These are phyloP conservation scores for Alloplasta piceator DNA, from an alignment of 2,888 invertebrate genomes.

Conservation along the genomic window DNA sequence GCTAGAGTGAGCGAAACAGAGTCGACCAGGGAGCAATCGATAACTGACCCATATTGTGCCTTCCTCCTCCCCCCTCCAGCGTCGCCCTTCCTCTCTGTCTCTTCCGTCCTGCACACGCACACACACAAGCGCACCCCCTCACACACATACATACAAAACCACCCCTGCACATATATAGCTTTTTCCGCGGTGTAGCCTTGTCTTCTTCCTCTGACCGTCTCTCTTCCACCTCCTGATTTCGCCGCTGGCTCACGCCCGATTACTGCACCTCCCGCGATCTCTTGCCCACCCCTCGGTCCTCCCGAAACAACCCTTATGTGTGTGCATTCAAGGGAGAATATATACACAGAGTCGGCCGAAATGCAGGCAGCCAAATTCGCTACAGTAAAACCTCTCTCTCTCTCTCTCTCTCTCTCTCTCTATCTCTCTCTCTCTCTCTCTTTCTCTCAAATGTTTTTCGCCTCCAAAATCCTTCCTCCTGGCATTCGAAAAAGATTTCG, in stretches of 20 bases:
- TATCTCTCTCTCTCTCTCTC: conserved; percentile 27
- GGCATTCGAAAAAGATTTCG: background rate
- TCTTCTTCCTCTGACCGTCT: conserved; percentile 20
- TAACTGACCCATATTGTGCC: conserved; percentile 81
- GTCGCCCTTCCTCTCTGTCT: conserved; percentile 60
- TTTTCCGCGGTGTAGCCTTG: conserved; percentile 12
- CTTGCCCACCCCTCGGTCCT: background rate
- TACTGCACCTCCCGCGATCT: conserved; percentile 46
- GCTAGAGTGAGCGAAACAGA: conserved; percentile 61
- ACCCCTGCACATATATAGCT: conserved; percentile 18
- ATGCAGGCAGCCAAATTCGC: conserved; percentile 47
- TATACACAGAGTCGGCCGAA: conserved; percentile 52
- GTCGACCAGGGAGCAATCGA: conserved; percentile 79
- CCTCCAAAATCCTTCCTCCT: conserved; percentile 25
- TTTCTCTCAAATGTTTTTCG: conserved; percentile 27
- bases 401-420: conserved; percentile 34
- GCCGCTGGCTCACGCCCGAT: conserved; percentile 60
- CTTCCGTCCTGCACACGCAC: conserved; percentile 40
- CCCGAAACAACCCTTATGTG: conserved; percentile 55
- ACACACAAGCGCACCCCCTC: conserved; percentile 32
- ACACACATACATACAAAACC: background rate
- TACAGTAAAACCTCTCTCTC: conserved; percentile 37
- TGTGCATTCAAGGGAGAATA: conserved; percentile 21
- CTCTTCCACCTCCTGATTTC: conserved; percentile 55
- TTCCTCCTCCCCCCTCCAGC: conserved; percentile 53